Evolutionary conservation across 2,888 invertebrate genomes (phyloP), one percentile per base, ranked within the genome.

Genomic region (Dasysyrphus albostriatus): DNA sequence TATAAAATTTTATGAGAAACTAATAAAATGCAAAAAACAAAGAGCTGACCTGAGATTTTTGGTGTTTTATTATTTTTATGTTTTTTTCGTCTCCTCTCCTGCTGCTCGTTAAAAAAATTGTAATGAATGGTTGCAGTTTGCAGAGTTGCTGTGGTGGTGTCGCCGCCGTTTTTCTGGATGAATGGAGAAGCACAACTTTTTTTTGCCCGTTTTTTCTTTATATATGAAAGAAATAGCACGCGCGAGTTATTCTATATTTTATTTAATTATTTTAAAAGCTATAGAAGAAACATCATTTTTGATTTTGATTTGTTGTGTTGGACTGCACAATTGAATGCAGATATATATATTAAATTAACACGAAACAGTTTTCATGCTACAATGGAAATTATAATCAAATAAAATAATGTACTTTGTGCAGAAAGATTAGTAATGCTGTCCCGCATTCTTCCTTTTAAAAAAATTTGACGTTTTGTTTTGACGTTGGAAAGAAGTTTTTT

Each of bases 401-500:
- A 42, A 73, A 47, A 58, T 70, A 73, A 61, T 61, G 76, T 81
- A 85, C 76, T 77, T 78, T 70, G 77, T 78, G 81, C 73, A 75
- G 78, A 54, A 54, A 61, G 77, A 85, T 82, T 85, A 78, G 85
- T 85, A 78, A 85, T 85, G 82, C 85, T 67, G 77, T 69, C 73
- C 67, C 82, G 82, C 82, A 85, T 85, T 85, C 77, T 65, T 82
- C 63, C 39, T 44, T 61, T 42, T 8, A 59, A 39, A 39, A 65
- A 65, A 47, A 19, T 29, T 47, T 85, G 85, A 85, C 85, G 51
- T 85, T 67, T 85, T 85, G 77, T 78, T 85, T 82, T 85, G 85
- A 85, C 77, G 77, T 82, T 78, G 77, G 9, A 44, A n/a, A 59
- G 42, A 16, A 56, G 3, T 49, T 49, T 67, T 65, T 65, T 74